phyloP scores from a whole-genome alignment of 2,888 invertebrate species.

The Calliscelio sp. region DNA sequence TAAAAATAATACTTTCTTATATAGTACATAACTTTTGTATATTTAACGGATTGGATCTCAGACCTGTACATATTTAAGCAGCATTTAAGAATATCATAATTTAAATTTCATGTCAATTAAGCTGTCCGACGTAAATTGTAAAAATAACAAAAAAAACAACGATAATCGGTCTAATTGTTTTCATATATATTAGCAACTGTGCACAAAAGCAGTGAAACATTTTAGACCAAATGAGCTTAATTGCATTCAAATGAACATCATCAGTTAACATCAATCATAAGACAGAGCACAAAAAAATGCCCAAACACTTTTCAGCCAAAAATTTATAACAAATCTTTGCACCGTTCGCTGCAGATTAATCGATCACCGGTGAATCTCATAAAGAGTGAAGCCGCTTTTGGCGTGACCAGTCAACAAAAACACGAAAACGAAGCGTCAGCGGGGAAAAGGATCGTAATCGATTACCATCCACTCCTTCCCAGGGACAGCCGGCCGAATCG shows the following conservation, averaged over 20 bases:
- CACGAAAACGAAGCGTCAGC: slow-evolving; percentile 44
- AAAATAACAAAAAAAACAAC: neutral
- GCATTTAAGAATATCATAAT: neutral
- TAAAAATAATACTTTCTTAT: too few relatives aligned
- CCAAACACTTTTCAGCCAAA: slow-evolving; percentile 6
- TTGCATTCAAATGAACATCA: slow-evolving; percentile 16
- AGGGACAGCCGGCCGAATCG: slow-evolving; percentile 43
- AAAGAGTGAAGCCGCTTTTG: slow-evolving; percentile 34
- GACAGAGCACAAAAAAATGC: neutral
- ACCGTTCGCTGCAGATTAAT: slow-evolving; percentile 15
- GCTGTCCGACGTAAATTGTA: neutral
- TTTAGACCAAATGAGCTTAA: neutral
- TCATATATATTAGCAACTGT: neutral
- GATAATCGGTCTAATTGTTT: neutral
- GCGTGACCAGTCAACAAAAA: slow-evolving; percentile 38
- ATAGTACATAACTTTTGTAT: too few relatives aligned
- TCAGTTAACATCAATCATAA: slow-evolving; percentile 1
- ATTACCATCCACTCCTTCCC: slow-evolving; percentile 48
- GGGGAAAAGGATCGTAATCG: slow-evolving; percentile 55
- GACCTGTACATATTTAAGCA: neutral
- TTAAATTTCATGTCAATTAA: neutral
- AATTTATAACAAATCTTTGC: slow-evolving; percentile 12
- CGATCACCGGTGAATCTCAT: slow-evolving; percentile 59
- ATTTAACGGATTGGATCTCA: neutral
- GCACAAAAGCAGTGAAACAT: neutral